Evolutionary conservation across 2,113 vertebrate genomes (phyloP), one percentile per base, ranked within the genome.

Genomic region (Triplophysa tibetana): DNA sequence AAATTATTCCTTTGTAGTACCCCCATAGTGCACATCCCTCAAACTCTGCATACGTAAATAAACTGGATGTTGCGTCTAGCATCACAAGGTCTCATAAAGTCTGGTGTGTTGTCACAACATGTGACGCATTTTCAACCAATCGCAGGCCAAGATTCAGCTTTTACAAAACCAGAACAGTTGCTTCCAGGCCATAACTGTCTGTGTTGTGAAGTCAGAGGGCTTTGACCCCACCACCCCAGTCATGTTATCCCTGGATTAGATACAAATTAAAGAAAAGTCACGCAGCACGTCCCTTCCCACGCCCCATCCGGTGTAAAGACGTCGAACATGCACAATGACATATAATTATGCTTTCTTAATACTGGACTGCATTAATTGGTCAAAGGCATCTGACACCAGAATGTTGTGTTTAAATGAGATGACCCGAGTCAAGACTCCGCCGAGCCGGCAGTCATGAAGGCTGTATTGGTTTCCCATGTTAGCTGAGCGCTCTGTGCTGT

Each of bases 381-480:
- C 45, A 54, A 17, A 41, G 43, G 62, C 77, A 75, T 69, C 41
- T 86, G 78, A 87, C 81, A 79, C 82, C 75, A 81, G 54, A 70
- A 77, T 85, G 19, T 50, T 58, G 33, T 84, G 67, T 50, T 67
- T 70, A 19, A 41, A 17, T 56, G 81, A 45, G 77, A 73, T 33
- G 82, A 84, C 50, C 80, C 78, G 86, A 85, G 79, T 85, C 81
- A 83, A 75, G 45, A 26, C 45, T 21, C 6, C n/a, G 60, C 26
- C 29, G 12, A 83, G 82, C 76, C 75, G 86, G 78, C 79, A 82
- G 74, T 79, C 83, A 84, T 63, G 13, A 29, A 87, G 68, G 80
- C 86, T 88, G 82, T 88, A 89, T 88, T 87, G 85, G 90, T 90
- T 88, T 86, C 80, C 86, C 83, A 82, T 84, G 84, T 83, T 75